phyloP scores from a whole-genome alignment of 2,888 invertebrate genomes.

The Limnephilus lunatus region DNA sequence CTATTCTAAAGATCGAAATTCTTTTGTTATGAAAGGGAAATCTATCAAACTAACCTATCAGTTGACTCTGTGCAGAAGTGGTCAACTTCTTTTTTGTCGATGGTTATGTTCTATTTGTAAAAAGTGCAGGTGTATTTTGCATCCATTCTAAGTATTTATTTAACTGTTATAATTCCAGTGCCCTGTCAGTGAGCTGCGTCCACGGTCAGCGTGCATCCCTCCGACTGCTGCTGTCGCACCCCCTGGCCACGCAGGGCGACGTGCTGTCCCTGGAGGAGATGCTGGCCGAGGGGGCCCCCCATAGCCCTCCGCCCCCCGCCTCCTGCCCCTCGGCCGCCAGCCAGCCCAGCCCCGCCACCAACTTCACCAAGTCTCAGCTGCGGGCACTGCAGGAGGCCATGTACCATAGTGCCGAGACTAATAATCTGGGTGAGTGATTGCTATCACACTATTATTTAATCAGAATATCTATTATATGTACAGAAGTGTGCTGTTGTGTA shows the following conservation, averaged over 20 bases:
- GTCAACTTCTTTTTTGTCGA: not conserved
- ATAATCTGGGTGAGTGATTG: slow-evolving; percentile 82
- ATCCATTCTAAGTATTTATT: not conserved
- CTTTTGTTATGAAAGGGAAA: no score
- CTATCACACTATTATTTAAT: no score
- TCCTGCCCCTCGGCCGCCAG: slow-evolving; percentile 69
- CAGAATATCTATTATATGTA: no score
- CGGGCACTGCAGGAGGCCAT: slow-evolving; percentile 93
- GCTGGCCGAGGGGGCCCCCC: slow-evolving; percentile 87
- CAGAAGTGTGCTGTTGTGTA: no score
- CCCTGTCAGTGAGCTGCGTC: slow-evolving; percentile 92
- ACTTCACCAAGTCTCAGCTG: slow-evolving; percentile 88
- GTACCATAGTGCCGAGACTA: slow-evolving; percentile 96
- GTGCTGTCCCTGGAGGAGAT: slow-evolving; percentile 93
- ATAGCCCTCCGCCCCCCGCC: slow-evolving; percentile 69
- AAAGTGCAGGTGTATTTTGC: not conserved
- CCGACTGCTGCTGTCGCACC: slow-evolving; percentile 87
- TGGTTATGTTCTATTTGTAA: not conserved
- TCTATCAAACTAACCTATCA: no score
- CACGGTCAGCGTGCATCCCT: slow-evolving; percentile 90
- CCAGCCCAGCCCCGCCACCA: slow-evolving; percentile 71
- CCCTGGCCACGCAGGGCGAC: slow-evolving; percentile 82
- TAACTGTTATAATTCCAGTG: slow-evolving; percentile 74
- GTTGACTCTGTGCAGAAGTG: no score
- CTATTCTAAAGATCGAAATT: no score